Base-by-base conservation (phyloP, 2,888 invertebrate species). In the Ornithoptera priamus region DNA sequence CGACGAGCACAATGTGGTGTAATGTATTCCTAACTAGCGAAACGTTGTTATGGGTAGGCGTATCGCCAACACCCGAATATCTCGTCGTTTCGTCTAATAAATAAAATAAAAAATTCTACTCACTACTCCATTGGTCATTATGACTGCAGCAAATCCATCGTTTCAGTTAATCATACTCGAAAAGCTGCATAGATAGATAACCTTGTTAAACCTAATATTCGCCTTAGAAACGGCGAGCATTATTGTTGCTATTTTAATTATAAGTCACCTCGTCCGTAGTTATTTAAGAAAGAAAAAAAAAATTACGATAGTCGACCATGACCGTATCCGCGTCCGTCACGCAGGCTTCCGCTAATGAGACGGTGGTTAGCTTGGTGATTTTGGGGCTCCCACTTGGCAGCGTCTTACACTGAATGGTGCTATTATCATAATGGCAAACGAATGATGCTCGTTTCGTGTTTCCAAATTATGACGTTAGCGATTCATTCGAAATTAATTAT, bases 281-380 rank as follows among this genome's bases (percentile, higher is more conserved):
- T 72, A 69, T 71, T 71, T 67, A 70, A 71, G 75, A 77, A 73
- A 75, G 78, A 77, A 80, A 81, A 80, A 80, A 79, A 80, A 80
- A 80, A 79, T 75, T 18, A 53, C 6, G 53, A 18, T 53, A 53
- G 67, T 73, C 76, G 80, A 74, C 81, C 80, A 73, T 80, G 79
- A 80, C 72, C 78, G 75, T 81, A 81, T 81, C 81, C 81, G 80
- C 77, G 79, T 82, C 39, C 72, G 77, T 78, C 80, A 81, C 77
- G 76, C 76, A 77, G 74, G 76, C 78, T 84, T 81, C 78, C 77
- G 75, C 77, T 84, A 85, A 85, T 83, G 84, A 85, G 80, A 73
- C 77, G 74, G 73, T 75, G 80, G 81, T 84, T 83, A 82, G 79
- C 74, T 76, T 69, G 76, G 70, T 80, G 78, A 80, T 81, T 80